These are phyloP conservation scores for Drosophila cardini DNA, from an alignment of 1,140 invertebrate genomes.

Conservation along the genomic window DNA sequence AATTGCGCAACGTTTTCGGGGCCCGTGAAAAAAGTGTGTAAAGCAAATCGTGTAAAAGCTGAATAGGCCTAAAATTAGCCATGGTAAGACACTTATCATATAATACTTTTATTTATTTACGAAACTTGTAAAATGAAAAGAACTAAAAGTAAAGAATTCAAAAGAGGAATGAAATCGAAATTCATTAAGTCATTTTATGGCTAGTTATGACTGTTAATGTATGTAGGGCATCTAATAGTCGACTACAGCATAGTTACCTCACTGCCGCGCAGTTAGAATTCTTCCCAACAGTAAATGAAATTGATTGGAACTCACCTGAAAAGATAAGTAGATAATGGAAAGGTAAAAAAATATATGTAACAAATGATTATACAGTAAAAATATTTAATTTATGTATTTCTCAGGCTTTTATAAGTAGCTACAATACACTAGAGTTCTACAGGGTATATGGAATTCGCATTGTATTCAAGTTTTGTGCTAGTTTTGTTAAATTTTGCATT, in stretches of 20 bases:
- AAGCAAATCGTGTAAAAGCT: constrained; percentile 6
- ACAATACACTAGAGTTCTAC: no score
- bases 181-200: constrained; percentile 6
- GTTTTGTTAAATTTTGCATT: no score
- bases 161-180: not conserved
- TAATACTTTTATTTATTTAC: not conserved
- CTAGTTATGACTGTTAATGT: no score
- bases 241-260: not conserved
- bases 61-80: constrained; percentile 7
- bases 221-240: constrained; percentile 12
- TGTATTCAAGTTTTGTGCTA: no score
- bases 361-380: constrained; percentile 24
- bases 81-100: constrained; percentile 10
- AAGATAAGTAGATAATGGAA: constrained; percentile 33
- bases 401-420: no score
- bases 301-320: constrained; percentile 59
- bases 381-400: not conserved
- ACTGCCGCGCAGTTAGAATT: constrained; percentile 7
- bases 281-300: constrained; percentile 21
- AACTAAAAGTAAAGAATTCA: not conserved
- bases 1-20: constrained; percentile 8
- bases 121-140: not conserved
- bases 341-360: constrained; percentile 25
- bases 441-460: no score
- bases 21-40: not conserved